These are phyloP conservation scores for Melanerpes formicivorus DNA, from an alignment of 2,113 vertebrate genomes.

Conservation along the genomic window DNA sequence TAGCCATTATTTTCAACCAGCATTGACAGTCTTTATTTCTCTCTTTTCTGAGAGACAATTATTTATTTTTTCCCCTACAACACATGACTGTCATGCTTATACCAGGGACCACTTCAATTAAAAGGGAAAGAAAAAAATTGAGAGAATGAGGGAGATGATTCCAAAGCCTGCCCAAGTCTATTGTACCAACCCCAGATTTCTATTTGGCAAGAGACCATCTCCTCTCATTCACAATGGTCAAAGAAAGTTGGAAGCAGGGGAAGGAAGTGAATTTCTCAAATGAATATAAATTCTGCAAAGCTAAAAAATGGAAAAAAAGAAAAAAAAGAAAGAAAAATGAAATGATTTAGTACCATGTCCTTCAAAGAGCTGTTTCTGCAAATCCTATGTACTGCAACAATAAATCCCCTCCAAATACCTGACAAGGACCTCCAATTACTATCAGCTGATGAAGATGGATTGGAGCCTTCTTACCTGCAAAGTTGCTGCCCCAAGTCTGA, in stretches of 20 bases:
- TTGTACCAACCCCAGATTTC: neutral
- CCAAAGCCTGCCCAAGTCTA: neutral
- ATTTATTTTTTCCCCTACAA: neutral
- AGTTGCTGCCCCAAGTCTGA: neutral
- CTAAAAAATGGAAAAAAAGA: neutral
- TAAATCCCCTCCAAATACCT: constrained; percentile 64
- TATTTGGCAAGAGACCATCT: neutral
- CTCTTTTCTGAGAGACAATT: neutral
- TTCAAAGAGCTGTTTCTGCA: constrained; percentile 76
- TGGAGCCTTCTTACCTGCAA: constrained; percentile 49
- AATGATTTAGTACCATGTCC: constrained; percentile 60
- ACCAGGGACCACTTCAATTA: neutral
- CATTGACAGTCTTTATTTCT: neutral
- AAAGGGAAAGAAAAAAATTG: neutral
- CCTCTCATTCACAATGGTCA: neutral
- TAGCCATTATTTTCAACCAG: neutral
- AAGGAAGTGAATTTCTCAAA: constrained; percentile 20
- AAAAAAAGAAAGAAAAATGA: neutral
- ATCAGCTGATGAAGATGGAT: constrained; percentile 70
- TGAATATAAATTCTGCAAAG: constrained; percentile 51
- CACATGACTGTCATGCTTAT: neutral
- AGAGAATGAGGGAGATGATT: neutral
- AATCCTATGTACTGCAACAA: constrained; percentile 65
- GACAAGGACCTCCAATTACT: constrained; percentile 73
- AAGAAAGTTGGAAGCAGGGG: neutral